phyloP scores from a whole-genome alignment of 2,113 vertebrate genomes.

The Prionailurus viverrinus region DNA sequence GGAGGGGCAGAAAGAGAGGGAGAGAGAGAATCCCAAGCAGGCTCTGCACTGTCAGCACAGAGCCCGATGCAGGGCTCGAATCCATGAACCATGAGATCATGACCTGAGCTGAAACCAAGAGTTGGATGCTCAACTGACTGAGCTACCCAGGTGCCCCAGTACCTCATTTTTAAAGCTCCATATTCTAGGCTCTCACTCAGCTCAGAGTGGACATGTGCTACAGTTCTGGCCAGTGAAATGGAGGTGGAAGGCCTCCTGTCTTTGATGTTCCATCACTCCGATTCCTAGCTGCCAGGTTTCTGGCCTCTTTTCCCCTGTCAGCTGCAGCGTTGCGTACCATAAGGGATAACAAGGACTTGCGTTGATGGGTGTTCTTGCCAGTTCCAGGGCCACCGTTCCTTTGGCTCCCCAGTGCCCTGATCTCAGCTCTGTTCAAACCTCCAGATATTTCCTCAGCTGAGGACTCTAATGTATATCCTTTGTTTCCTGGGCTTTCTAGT shows the following conservation, averaged over 20 bases:
- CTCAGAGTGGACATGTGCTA: not conserved
- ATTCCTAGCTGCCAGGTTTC: not conserved
- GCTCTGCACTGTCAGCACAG: no score
- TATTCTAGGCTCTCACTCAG: not conserved
- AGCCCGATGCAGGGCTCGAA: no score
- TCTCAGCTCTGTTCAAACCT: not conserved
- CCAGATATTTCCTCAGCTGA: not conserved
- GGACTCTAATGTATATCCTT: not conserved
- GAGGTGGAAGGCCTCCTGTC: not conserved
- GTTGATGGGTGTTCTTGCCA: not conserved
- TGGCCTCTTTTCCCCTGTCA: not conserved
- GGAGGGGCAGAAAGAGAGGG: no score
- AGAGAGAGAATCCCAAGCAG: no score
- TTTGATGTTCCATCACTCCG: not conserved
- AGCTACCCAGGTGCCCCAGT: no score
- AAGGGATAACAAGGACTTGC: not conserved
- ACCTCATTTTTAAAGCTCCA: not conserved
- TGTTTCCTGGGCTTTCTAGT: not conserved
- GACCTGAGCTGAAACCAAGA: no score
- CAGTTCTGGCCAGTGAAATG: not conserved
- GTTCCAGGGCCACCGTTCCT: not conserved
- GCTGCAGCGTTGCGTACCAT: rapidly evolving
- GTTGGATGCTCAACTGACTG: no score
- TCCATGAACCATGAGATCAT: no score
- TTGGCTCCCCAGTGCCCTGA: not conserved